phyloP scores from a whole-genome alignment of 2,888 invertebrate species.

The Pristionchus arcanus region DNA sequence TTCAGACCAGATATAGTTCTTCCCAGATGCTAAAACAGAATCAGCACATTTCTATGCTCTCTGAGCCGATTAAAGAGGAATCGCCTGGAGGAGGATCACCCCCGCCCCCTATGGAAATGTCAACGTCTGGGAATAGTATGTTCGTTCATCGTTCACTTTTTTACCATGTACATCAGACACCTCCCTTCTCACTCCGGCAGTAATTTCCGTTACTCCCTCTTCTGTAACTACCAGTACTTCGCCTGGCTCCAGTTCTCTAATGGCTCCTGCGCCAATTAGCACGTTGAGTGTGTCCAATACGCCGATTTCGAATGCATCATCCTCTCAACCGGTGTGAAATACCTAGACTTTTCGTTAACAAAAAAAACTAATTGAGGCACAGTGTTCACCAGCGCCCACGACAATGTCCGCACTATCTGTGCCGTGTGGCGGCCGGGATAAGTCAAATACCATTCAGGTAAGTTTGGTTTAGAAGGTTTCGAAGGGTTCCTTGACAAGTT shows the following conservation, averaged over 20 bases:
- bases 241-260: not conserved
- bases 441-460: constrained; percentile 1
- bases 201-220: not conserved
- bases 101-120: constrained; percentile 53
- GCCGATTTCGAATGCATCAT: not conserved
- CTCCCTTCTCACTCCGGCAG: not conserved
- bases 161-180: not conserved
- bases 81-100: constrained; percentile 64
- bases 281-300: not conserved
- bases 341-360: not conserved
- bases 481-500: not conserved
- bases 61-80: constrained; percentile 76
- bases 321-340: not conserved
- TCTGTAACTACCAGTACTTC: not conserved
- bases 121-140: not conserved
- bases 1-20: not conserved
- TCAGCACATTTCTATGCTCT: constrained; percentile 67
- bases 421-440: constrained; percentile 1
- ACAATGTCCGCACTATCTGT: constrained; percentile 41
- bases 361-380: not conserved
- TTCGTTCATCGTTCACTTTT: not conserved
- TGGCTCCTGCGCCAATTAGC: not conserved
- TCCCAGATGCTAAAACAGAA: constrained; percentile 67
- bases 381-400: constrained; percentile 13
- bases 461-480: too few species aligned